phyloP scores from a whole-genome alignment of 1,140 invertebrate species.

The Drosophila eugracilis region DNA sequence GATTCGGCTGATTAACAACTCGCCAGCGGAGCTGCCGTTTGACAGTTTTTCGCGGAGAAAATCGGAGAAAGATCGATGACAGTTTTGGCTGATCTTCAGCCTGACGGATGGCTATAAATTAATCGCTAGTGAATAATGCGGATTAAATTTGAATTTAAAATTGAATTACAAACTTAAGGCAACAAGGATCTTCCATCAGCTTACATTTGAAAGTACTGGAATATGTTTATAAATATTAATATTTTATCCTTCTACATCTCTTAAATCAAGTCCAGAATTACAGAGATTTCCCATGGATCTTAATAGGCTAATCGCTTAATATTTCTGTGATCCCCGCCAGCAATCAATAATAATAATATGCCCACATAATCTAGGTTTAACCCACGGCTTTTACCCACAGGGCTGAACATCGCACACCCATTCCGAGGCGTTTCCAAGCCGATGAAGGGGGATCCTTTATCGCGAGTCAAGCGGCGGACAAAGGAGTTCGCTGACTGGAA shows the following conservation, averaged over 20 bases:
- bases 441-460: slow-evolving; percentile 56
- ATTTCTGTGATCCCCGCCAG: slow-evolving; percentile 3
- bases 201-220: too few relatives aligned
- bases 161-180: neutral
- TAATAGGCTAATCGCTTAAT: slow-evolving; percentile 15
- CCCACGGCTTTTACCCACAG: slow-evolving; percentile 8
- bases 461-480: slow-evolving; percentile 61
- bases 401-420: slow-evolving; percentile 2
- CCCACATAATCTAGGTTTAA: slow-evolving; percentile 30
- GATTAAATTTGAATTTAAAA: slow-evolving; percentile 11
- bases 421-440: slow-evolving; percentile 53
- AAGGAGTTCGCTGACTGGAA: slow-evolving; percentile 30
- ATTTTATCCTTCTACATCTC: neutral
- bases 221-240: neutral
- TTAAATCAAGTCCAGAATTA: neutral
- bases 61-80: slow-evolving; percentile 60
- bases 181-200: too few relatives aligned
- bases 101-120: slow-evolving; percentile 26
- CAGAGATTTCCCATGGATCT: neutral
- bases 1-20: slow-evolving; percentile 67
- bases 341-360: slow-evolving; percentile 44
- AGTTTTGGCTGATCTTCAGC: slow-evolving; percentile 53
- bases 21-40: slow-evolving; percentile 42
- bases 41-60: slow-evolving; percentile 49
- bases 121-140: slow-evolving; percentile 10